Evolutionary conservation across 2,797 vertebrate species (phyloP), one percentile per base, ranked within the genome.

Genomic region (Anguilla anguilla): DNA sequence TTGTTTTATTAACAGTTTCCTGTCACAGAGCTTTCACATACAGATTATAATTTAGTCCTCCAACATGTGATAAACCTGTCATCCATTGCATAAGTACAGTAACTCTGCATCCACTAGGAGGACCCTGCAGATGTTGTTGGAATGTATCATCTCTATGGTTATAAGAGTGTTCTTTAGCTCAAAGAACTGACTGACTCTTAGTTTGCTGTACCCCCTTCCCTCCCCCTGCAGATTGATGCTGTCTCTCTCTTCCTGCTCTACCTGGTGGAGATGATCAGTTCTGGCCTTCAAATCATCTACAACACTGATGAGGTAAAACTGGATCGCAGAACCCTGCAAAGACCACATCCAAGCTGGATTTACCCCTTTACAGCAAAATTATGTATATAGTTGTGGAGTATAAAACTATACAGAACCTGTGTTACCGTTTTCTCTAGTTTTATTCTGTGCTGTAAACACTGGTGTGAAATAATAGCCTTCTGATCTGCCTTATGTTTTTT

Each of bases 231-330:
- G 98, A 98, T 99, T 91, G 98, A 98, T 92, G 96, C 97, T 0
- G 91, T 99, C 25, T 99, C 97, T 1, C 97, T 99, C 43, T 99
- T 97, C 93, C 97, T 99, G 81, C 96, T 99, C 31, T 99, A 98
- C 92, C 95, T 99, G 95, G 98, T 99, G 92, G 98, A 99, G 95
- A 99, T 99, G 98, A 99, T 98, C 93, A 97, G 97, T 92, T 99
- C 98, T 0, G 98, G 97, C 55, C 96, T 99, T 86, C 98, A 99
- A 95, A 98, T 99, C 92, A 97, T 99, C 96, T 99, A 99, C 95
- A 99, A 99, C 95, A 99, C 98, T 0, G 98, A 99, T 90, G 98
- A 99, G 98, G 98, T 99, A 98, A 89, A 92, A 31, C 25, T 46
- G 10, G 4, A 15, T 43, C 39, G 49, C 17, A 39, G 19, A 57